Base-by-base conservation (phyloP, 2,113 vertebrate genomes). In the Podarcis cretensis region DNA sequence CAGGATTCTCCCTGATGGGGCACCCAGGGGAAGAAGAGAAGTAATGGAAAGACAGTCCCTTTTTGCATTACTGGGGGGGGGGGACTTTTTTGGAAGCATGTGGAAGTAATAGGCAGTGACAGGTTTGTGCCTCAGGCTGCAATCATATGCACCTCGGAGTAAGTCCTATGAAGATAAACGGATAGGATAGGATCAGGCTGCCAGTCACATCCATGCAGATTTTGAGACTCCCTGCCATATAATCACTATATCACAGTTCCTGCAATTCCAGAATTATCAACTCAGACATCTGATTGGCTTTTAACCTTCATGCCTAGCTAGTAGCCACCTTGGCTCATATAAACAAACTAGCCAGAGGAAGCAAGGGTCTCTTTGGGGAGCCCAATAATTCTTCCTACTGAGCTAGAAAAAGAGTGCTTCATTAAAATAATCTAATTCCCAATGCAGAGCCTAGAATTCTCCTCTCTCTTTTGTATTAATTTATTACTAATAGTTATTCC, bases 401-500 rank as follows among this genome's bases (percentile, higher is more conserved):
- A 93, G 79, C 7, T 74, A 54, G 78, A 77, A 83, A 73, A 89
- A 92, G 92, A 90, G 18, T 5, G 35, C 66, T 89, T 94, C 88
- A 89, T 90, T 94, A 92, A 93, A 92, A 94, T 91, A 88, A 94
- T 54, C 83, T 87, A 87, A 37, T 74, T 89, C 78, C 5, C 48
- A 91, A 81, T 79, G 74, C 86, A 89, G 81, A 71, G 80, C 87
- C 76, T 30, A 92, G 79, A 94, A 91, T 86, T 90, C 2, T 92
- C 81, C 83, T 89, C 71, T 91, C 81, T n/a, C 35, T 86, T 65
- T 85, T 40, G 66, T 86, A 84, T 92, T 92, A 91, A 92, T 90
- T 88, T 89, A 88, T 93, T 93, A 93, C 88, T 94, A 95, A 79
- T 92, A 89, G 87, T 69, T 74, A 84, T 88, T 90, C 68, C 86